Percentiles rank a stretch among this genome's conserved stretches.
Conservation (phyloP, 2,888 invertebrate genomes). For the Perdita meconis region DNA sequence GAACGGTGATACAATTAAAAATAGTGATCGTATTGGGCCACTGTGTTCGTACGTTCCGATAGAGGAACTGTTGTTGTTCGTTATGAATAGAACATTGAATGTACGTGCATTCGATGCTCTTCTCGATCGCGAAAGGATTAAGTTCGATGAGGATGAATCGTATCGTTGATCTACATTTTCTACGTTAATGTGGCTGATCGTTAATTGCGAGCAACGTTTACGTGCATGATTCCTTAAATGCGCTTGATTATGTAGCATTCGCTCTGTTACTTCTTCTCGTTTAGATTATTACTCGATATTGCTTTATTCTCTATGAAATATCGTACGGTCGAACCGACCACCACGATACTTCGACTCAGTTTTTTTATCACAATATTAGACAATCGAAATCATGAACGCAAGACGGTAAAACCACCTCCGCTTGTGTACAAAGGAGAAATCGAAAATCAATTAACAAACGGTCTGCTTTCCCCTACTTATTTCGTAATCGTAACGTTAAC, state of each 20-base stretch:
- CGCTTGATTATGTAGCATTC: conserved; percentile 42
- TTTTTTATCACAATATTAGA: background rate
- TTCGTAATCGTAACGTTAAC: conserved; percentile 30
- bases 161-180: conserved; percentile 35
- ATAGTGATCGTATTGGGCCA: conserved; percentile 26
- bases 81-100: conserved; percentile 43
- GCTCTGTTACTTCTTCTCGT: conserved; percentile 34
- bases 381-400: conserved; percentile 21
- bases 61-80: conserved; percentile 15
- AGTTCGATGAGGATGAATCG: conserved; percentile 48
- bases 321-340: conserved; percentile 51
- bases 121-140: conserved; percentile 49
- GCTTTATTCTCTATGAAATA: conserved; percentile 64
- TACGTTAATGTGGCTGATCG: conserved; percentile 44
- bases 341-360: conserved; percentile 15
- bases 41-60: conserved; percentile 19
- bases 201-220: conserved; percentile 46
- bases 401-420: background rate
- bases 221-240: conserved; percentile 31
- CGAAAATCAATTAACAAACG: background rate
- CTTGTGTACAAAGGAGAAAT: background rate
- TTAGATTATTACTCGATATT: conserved; percentile 71
- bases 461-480: background rate
- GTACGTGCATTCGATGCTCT: conserved; percentile 53
- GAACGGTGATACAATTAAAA: conserved; percentile 34